These are phyloP conservation scores for Zenarchopterus dispar DNA, from an alignment of 2,797 vertebrate species.

Conservation along the genomic window DNA sequence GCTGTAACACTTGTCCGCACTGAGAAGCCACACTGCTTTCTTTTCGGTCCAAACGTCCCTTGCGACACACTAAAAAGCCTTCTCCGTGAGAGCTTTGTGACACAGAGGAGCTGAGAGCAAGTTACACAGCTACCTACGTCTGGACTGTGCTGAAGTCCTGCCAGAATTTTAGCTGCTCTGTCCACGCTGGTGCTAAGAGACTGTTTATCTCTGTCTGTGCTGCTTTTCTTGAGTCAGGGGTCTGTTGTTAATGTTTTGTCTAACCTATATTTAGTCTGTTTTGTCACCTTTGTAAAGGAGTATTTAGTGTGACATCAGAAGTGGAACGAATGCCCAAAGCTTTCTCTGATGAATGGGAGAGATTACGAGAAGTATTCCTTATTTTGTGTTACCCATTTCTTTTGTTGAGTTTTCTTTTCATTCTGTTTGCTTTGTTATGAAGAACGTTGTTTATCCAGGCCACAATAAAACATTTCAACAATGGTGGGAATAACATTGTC, in stretches of 20 bases:
- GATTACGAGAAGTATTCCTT: constrained; percentile 18
- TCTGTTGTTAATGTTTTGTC: constrained; percentile 23
- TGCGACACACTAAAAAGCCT: constrained; percentile 62
- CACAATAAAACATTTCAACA: background rate
- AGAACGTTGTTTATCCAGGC: background rate
- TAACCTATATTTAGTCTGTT: constrained; percentile 27
- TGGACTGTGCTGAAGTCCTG: constrained; percentile 50
- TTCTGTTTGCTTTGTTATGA: constrained; percentile 7
- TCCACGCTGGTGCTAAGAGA: constrained; percentile 57
- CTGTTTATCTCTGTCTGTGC: constrained; percentile 64
- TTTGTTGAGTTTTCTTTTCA: constrained; percentile 12
- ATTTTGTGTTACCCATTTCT: background rate
- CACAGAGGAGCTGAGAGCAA: constrained; percentile 38
- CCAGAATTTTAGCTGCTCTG: constrained; percentile 44
- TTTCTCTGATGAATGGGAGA: constrained; percentile 1
- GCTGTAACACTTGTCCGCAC: constrained; percentile 66
- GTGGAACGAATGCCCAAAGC: constrained; percentile 6
- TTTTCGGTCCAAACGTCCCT: constrained; percentile 71
- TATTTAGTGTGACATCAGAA: constrained; percentile 4
- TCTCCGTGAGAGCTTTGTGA: constrained; percentile 72
- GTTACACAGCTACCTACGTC: constrained; percentile 52
- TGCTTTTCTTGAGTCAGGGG: constrained; percentile 26
- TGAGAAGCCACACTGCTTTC: constrained; percentile 71
- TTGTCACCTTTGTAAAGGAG: constrained; percentile 14
- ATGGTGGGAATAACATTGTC: background rate